A percentile compares a stretch with the other conserved stretches of the same genome.
Conservation (phyloP, 2,113 vertebrate genomes). For the Ailuropoda melanoleuca region DNA sequence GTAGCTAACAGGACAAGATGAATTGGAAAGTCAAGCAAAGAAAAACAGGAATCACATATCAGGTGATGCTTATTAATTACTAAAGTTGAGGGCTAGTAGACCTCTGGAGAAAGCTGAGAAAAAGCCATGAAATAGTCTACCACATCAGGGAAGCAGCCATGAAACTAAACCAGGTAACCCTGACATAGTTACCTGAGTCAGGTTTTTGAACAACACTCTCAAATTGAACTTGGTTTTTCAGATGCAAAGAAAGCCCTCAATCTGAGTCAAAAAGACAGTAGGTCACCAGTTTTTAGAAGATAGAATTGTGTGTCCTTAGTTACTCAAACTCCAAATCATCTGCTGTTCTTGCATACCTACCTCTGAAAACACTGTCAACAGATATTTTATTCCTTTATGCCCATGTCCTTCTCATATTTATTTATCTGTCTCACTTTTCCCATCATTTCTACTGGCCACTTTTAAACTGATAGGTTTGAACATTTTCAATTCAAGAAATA, state of each 20-base stretch:
- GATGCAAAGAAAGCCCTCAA: not conserved
- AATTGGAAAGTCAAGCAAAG: not conserved
- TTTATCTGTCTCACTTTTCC: not conserved
- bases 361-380: not conserved
- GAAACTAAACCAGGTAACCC: not conserved
- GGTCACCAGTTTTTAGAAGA: conserved; percentile 5
- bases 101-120: not conserved
- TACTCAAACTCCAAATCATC: not conserved
- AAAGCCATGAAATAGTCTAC: not conserved
- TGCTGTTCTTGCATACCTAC: not conserved
- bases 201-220: not conserved
- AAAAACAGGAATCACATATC: not conserved
- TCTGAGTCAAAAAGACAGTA: not conserved
- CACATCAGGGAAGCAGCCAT: not conserved
- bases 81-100: not conserved
- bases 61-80: not conserved
- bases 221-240: not conserved
- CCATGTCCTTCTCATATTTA: not conserved
- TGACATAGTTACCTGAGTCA: not conserved
- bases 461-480: conserved; percentile 25
- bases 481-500: not conserved
- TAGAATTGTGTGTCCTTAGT: not conserved
- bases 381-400: not conserved
- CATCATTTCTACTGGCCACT: not conserved
- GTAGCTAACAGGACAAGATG: not conserved